Conservation (phyloP, 1,140 invertebrate species). For the Neodiprion pinetum region DNA sequence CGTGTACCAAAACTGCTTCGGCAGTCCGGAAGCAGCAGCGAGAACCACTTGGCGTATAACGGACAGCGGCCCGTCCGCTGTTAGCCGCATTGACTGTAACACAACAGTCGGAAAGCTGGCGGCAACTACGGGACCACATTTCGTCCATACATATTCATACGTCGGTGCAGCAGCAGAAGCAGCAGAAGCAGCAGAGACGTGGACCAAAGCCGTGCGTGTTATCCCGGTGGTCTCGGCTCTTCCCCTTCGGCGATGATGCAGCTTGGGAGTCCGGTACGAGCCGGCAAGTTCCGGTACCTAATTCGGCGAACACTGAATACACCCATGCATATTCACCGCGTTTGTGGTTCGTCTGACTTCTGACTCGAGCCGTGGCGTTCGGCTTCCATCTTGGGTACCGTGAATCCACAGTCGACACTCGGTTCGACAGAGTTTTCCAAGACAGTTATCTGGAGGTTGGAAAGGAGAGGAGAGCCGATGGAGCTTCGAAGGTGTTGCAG, state of each 20-base stretch:
- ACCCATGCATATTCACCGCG: conserved; percentile 58
- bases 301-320: conserved; percentile 5
- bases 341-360: conserved; percentile 45
- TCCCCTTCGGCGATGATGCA: background rate
- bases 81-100: no score
- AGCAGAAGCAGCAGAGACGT: no score
- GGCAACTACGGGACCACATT: background rate
- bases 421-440: no score
- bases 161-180: background rate
- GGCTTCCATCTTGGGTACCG: conserved; percentile 25
- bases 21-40: background rate
- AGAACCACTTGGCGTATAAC: background rate
- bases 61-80: background rate
- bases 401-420: no score
- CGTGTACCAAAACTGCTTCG: no score
- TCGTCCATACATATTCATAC: conserved; percentile 3
- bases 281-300: background rate
- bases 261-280: no score
- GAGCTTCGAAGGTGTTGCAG: conserved; percentile 29
- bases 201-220: background rate
- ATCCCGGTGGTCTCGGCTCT: background rate
- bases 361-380: conserved; percentile 44
- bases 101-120: no score
- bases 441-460: background rate
- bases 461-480: background rate